Conservation (phyloP, 2,888 invertebrate genomes). For the Thereva nobilitata region DNA sequence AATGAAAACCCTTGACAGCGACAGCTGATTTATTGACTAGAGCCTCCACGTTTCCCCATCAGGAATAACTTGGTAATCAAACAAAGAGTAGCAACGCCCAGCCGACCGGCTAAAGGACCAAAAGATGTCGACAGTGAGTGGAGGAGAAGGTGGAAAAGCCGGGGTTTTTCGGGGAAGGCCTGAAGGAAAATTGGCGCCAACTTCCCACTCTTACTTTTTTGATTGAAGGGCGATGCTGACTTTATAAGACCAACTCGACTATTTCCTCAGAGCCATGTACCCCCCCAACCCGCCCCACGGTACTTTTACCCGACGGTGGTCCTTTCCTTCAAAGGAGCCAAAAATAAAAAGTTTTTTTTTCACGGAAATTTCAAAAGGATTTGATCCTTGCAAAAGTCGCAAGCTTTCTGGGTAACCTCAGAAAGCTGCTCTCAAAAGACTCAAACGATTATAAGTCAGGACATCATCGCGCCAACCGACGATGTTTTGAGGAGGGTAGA, state of each 20-base stretch:
- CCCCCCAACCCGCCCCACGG: too few species aligned
- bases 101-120: background rate
- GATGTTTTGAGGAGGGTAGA: too few species aligned
- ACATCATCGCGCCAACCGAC: too few species aligned
- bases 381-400: slow-evolving; percentile 11
- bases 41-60: slow-evolving; percentile 10
- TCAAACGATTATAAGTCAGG: too few species aligned
- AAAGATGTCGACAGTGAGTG: background rate
- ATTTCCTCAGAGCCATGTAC: too few species aligned
- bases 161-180: background rate
- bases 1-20: slow-evolving; percentile 5
- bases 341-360: slow-evolving; percentile 20
- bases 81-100: slow-evolving; percentile 1
- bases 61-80: slow-evolving; percentile 19
- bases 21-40: slow-evolving; percentile 8
- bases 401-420: background rate
- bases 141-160: too few species aligned
- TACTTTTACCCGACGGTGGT: too few species aligned
- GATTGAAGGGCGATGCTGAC: background rate
- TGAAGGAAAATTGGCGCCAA: slow-evolving; percentile 13
- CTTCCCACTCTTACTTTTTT: background rate
- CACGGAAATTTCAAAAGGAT: slow-evolving; percentile 18
- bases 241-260: too few species aligned
- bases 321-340: slow-evolving; percentile 4
- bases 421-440: too few species aligned